These are phyloP conservation scores for Haemorhous mexicanus DNA, from an alignment of 2,113 vertebrate genomes.

Conservation along the genomic window DNA sequence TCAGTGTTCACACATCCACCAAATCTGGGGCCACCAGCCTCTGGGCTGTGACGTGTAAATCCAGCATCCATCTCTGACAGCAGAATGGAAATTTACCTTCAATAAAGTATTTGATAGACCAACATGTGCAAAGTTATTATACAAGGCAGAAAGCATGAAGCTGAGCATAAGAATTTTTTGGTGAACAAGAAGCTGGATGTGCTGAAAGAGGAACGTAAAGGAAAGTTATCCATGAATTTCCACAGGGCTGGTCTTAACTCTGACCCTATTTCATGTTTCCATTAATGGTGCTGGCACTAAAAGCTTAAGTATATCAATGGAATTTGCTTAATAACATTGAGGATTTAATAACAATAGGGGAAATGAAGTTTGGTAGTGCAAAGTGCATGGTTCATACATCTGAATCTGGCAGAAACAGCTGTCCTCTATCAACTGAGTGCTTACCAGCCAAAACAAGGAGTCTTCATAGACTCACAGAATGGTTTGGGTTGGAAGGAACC, in stretches of 20 bases:
- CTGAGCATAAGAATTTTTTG: background rate
- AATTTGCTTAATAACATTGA: conserved; percentile 17
- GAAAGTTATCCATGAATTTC: background rate
- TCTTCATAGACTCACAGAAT: background rate
- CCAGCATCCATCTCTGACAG: background rate
- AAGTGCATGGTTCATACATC: background rate
- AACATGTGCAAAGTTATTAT: background rate
- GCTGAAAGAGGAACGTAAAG: background rate
- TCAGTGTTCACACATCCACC: background rate
- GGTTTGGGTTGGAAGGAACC: background rate
- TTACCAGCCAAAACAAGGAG: background rate
- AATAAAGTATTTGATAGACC: background rate
- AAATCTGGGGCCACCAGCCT: background rate
- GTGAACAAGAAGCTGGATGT: background rate
- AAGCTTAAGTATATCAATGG: background rate
- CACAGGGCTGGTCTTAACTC: background rate
- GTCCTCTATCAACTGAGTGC: background rate
- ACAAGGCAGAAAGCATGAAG: background rate
- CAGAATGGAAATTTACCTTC: background rate
- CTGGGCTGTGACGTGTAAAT: background rate
- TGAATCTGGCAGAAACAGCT: background rate
- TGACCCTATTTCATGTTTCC: background rate
- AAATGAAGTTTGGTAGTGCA: background rate
- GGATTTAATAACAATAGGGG: background rate
- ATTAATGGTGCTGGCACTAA: background rate